These are phyloP conservation scores for Botia kubotai DNA, from an alignment of 2,797 vertebrate species.

Conservation along the genomic window DNA sequence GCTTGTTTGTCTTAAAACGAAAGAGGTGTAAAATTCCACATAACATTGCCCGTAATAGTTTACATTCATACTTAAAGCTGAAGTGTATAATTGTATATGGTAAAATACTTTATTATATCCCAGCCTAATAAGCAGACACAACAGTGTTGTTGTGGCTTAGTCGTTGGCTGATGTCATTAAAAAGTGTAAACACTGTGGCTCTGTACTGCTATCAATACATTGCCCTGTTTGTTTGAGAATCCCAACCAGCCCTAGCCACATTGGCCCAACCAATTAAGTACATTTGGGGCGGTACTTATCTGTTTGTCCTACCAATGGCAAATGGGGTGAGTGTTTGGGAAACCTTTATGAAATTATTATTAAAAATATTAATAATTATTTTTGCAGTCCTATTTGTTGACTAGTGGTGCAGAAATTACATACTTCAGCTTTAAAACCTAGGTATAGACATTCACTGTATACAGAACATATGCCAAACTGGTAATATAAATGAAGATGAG, in stretches of 20 bases:
- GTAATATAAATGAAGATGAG: constrained; percentile 23
- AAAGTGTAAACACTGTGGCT: not conserved
- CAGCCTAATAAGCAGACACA: not conserved
- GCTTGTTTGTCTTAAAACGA: constrained; percentile 21
- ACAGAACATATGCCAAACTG: constrained; percentile 21
- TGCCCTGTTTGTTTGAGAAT: not conserved
- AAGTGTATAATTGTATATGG: not conserved
- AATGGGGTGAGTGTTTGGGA: not conserved
- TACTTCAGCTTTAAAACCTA: constrained; percentile 17
- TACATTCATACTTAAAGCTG: constrained; percentile 39
- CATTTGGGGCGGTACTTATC: not conserved
- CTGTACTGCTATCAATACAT: not conserved
- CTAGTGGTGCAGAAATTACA: not conserved
- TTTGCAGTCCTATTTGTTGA: not conserved
- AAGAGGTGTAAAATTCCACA: constrained; percentile 29
- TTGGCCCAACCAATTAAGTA: not conserved
- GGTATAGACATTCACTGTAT: constrained; percentile 18
- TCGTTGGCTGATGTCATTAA: not conserved
- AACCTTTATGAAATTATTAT: not conserved
- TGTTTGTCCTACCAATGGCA: not conserved
- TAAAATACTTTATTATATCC: not conserved
- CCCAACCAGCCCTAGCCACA: not conserved
- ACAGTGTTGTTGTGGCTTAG: not conserved
- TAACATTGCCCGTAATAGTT: constrained; percentile 9
- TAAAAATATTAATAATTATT: too few species aligned